Percentiles rank a stretch among this genome's conserved stretches.
Evolutionary conservation across 2,888 invertebrate genomes (phyloP).

Genomic region (Campoplex capitator): DNA sequence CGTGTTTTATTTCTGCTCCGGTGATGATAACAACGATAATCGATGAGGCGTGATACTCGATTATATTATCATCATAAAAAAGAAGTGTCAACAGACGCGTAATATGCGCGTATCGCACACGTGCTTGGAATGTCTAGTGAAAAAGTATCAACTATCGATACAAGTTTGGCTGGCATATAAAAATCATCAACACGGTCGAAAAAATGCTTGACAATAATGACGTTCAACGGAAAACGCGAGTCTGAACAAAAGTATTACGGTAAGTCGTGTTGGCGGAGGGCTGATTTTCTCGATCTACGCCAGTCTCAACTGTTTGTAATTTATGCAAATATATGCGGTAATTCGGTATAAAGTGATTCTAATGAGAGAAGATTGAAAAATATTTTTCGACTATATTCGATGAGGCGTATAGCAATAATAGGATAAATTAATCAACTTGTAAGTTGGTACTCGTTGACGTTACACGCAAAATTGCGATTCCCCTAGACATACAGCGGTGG

Average conservation of each 20-base stretch:
- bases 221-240: constrained; percentile 65
- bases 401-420: too few relatives aligned
- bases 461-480: too few relatives aligned
- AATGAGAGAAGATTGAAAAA: background rate
- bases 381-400: background rate
- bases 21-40: background rate
- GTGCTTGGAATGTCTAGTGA: constrained; percentile 57
- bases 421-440: too few relatives aligned
- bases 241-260: constrained; percentile 65
- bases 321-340: background rate
- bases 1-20: background rate
- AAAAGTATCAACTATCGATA: constrained; percentile 23
- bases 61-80: background rate
- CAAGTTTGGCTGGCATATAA: constrained; percentile 11
- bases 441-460: too few relatives aligned
- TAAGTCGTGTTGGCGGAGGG: constrained; percentile 36
- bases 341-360: background rate
- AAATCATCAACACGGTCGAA: constrained; percentile 33
- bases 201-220: constrained; percentile 72
- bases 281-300: too few relatives aligned
- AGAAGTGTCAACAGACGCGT: constrained; percentile 46
- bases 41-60: background rate
- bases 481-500: too few relatives aligned
- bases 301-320: too few relatives aligned
- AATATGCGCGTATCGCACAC: constrained; percentile 45